Base-by-base conservation (phyloP, 2,888 invertebrate genomes). In the Dolichopus griseipennis region DNA sequence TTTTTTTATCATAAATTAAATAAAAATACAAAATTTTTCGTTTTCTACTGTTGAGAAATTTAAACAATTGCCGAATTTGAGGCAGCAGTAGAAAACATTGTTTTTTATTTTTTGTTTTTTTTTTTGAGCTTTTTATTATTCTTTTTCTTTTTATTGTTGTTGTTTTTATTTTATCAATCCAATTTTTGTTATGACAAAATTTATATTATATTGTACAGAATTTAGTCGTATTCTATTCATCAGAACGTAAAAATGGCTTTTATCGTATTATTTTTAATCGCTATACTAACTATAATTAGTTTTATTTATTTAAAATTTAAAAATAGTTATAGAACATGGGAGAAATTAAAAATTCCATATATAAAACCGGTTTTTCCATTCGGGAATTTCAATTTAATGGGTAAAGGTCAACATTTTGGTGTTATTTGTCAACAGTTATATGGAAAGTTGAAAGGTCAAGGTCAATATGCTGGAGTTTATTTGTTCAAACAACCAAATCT, bases 381-480 rank as follows among this genome's bases (percentile, higher is more conserved):
- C 22, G 72, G 71, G 2, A 70, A 71, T 67, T 37, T 64, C 18
- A 67, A 67, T 52, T 41, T 52, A 22, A 20, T n/a, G 21, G 10
- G 6, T 12, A 68, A 68, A 41, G n/a, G 20, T 12, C 62, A 52
- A 2, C 68, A 68, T 63, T 37, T 68, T 33, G 65, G 20, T 43
- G n/a, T 65, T 18, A 65, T 66, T 20, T 62, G 65, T 0, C 27
- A 66, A 22, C 43, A 68, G 61, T 61, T 68, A 10, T 71, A 71
- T 21, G 10, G 62, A 15, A 10, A 68, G 41, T 68, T 69, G 12
- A 68, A 69, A 43, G 68, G 65, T 7, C 66, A 71, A 66, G 37
- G 61, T 33, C 63, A 52, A 41, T 66, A 68, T n/a, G 68, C 65
- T 12, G 71, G 71, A n/a, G n/a, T 70, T 3, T 70, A 63, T 37